Base-by-base conservation (phyloP, 1,140 invertebrate species). In the Acromyrmex charruanus region DNA sequence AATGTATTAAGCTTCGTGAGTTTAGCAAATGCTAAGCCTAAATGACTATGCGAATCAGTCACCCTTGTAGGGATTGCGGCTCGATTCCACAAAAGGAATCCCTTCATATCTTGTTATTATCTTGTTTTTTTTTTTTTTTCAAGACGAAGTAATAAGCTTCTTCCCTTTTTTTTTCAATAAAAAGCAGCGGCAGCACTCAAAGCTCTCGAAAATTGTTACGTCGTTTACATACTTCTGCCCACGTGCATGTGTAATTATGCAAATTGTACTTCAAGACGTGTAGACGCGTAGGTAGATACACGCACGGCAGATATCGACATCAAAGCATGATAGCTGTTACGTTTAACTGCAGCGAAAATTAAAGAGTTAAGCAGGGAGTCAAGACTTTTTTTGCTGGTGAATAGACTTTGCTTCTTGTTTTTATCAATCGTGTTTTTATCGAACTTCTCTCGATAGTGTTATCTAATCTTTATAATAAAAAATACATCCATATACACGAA, bases 201-300 rank as follows among this genome's bases (percentile, higher is more conserved):
- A 85, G 49, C 28, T 68, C 49, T 77, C 18, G 49, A 68, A 53
- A 65, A 77, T 89, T 31, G 44, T 85, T 68, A 84, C 79, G 51
- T 74, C 74, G 80, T 31, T 77, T 65, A 55, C 63, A 88, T 81
- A 65, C 44, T 58, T 87, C 88, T 82, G 69, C 85, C 84, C 88
- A 90, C 88, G 51, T 86, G 69, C 35, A 55, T 58, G 59, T 65
- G 61, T 69, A 77, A 89, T 90, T 87, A 89, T 90, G 87, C 80
- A 89, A 90, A 90, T 51, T 59, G 39, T 28, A 21, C 18, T 28
- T 84, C 55, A 39, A 39, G 82, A 72, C 21, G 84, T 71, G 87
- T 87, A 82, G 87, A 51, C 88, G 77, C 82, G 51, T 14, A 39
- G 49, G 66, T 69, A 55, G 28, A 35, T n/a, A 39, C 35, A 55